Percentiles rank a stretch among this genome's conserved stretches.
These are phyloP conservation scores for Vulpes lagopus DNA, from an alignment of 2,113 vertebrate genomes.

Conservation along the genomic window DNA sequence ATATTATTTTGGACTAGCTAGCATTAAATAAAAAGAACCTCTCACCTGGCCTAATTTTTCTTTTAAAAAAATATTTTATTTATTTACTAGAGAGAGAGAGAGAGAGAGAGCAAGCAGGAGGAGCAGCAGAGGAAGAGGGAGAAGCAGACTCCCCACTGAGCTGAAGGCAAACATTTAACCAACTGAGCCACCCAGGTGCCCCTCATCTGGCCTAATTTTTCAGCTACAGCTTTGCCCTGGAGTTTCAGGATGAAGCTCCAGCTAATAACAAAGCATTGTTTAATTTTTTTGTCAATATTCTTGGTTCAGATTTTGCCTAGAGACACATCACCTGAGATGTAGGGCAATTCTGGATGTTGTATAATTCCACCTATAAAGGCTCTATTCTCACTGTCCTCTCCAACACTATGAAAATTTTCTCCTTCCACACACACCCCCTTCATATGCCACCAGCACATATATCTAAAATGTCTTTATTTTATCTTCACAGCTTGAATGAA, in stretches of 20 bases:
- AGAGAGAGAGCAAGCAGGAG: too few relatives aligned
- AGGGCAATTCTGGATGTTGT: not conserved
- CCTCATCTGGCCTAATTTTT: not conserved
- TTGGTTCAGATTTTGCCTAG: not conserved
- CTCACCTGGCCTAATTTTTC: not conserved
- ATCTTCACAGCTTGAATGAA: not conserved
- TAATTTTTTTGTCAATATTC: conserved; percentile 7
- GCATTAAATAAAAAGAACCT: not conserved
- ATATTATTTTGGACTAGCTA: not conserved
- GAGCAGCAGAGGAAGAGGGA: too few relatives aligned
- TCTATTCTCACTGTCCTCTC: not conserved
- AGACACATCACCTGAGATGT: not conserved
- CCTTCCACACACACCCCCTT: not conserved
- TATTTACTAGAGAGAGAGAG: too few relatives aligned
- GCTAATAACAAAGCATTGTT: not conserved
- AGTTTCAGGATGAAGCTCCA: not conserved
- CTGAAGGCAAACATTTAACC: too few relatives aligned
- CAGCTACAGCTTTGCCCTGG: not conserved
- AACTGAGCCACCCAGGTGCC: too few relatives aligned
- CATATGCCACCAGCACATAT: not conserved
- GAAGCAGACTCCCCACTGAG: too few relatives aligned
- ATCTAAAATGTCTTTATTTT: not conserved
- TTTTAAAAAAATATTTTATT: too few relatives aligned
- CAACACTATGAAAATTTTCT: not conserved
- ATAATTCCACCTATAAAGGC: not conserved